Evolutionary conservation across 2,797 vertebrate genomes (phyloP).

Genomic region (Astyanax mexicanus): DNA sequence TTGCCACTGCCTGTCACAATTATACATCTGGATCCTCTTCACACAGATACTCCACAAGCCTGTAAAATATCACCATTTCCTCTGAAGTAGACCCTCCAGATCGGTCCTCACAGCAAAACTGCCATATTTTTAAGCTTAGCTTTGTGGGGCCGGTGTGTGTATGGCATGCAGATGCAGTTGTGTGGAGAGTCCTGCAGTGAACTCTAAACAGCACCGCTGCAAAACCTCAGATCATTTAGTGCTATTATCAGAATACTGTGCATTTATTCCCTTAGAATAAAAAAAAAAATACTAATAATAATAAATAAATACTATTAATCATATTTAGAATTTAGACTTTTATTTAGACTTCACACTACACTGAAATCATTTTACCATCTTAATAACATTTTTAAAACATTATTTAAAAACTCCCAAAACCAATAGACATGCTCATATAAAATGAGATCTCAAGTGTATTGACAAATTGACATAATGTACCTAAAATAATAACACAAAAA

Average conservation of each 20-base stretch:
- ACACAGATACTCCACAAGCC: constrained; percentile 31
- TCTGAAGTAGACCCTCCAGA: constrained; percentile 40
- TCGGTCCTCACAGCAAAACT: constrained; percentile 9
- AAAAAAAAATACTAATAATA: too few relatives aligned
- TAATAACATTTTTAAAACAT: too few relatives aligned
- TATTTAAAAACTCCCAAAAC: too few relatives aligned
- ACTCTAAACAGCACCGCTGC: not conserved
- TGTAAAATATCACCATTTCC: constrained; percentile 24
- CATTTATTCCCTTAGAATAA: too few relatives aligned
- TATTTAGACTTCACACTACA: too few relatives aligned
- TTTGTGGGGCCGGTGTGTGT: constrained; percentile 11
- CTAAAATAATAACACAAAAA: too few relatives aligned
- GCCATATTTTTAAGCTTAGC: constrained; percentile 14
- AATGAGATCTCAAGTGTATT: too few relatives aligned
- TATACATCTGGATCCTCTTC: constrained; percentile 53
- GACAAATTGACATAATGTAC: too few relatives aligned
- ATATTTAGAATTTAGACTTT: too few relatives aligned
- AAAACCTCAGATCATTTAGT: not conserved
- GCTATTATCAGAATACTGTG: not conserved
- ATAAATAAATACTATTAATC: too few relatives aligned
- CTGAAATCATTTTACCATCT: too few relatives aligned
- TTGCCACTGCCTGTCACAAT: constrained; percentile 32
- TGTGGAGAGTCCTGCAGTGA: not conserved
- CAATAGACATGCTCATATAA: too few relatives aligned
- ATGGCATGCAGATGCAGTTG: not conserved